A percentile compares a stretch with the other conserved stretches of the same genome.
Evolutionary conservation across 2,888 invertebrate species (phyloP).

Genomic region (Nomada ferruginata): DNA sequence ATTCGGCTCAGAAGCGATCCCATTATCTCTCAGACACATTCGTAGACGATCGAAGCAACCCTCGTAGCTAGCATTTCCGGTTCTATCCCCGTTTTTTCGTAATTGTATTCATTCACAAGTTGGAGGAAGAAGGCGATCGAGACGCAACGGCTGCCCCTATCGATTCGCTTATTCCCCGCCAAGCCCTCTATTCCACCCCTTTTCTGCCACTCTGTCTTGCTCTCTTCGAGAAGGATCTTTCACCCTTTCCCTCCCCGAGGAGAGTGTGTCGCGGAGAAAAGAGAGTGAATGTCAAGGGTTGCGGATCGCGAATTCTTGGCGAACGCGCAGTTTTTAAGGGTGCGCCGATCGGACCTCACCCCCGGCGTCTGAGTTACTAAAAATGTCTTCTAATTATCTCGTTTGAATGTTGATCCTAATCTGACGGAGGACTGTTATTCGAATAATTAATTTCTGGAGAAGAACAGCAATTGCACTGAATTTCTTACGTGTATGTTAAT

Average conservation of each 20-base stretch:
- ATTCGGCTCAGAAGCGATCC: not conserved
- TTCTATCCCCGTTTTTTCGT: constrained; percentile 13
- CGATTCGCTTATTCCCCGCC: constrained; percentile 67
- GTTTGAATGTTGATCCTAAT: not conserved
- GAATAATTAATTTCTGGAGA: not conserved
- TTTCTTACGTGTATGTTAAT: too few relatives aligned
- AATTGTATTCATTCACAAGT: constrained; percentile 67
- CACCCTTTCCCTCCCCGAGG: constrained; percentile 18
- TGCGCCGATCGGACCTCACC: not conserved
- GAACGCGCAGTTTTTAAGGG: constrained; percentile 17
- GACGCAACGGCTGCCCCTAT: constrained; percentile 71
- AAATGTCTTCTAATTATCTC: too few relatives aligned
- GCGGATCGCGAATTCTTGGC: constrained; percentile 26
- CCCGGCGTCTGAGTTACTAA: constrained; percentile 1
- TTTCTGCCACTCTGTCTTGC: constrained; percentile 5
- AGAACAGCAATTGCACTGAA: too few relatives aligned
- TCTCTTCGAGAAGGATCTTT: constrained; percentile 49
- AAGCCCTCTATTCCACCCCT: constrained; percentile 61
- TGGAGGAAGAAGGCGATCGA: constrained; percentile 67
- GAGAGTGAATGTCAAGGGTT: constrained; percentile 53
- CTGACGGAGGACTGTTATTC: not conserved
- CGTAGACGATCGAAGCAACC: not conserved
- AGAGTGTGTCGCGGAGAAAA: constrained; percentile 23
- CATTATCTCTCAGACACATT: constrained; percentile 2
- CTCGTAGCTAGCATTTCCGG: constrained; percentile 8